phyloP scores from a whole-genome alignment of 1,140 invertebrate genomes.

The Rhynchophorus ferrugineus region DNA sequence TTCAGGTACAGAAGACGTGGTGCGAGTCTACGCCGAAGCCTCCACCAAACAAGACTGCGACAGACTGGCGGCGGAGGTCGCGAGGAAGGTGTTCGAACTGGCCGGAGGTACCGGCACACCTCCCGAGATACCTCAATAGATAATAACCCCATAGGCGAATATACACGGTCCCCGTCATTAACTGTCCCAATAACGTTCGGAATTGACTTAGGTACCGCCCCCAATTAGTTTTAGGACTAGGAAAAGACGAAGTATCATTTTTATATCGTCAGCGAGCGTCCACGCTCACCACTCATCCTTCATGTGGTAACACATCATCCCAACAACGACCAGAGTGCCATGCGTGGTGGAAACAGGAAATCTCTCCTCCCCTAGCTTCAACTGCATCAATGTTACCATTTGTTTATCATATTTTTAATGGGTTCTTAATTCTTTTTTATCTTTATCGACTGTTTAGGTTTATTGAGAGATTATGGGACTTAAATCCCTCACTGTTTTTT shows the following conservation, averaged over 20 bases:
- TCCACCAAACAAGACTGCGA: slow-evolving; percentile 65
- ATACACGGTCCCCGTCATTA: background rate
- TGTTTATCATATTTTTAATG: too few relatives aligned
- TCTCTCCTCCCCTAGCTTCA: too few relatives aligned
- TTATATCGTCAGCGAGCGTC: too few relatives aligned
- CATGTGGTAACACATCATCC: background rate
- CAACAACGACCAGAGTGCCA: too few relatives aligned
- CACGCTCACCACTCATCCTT: background rate
- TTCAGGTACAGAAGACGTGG: slow-evolving; percentile 89
- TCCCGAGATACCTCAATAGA: slow-evolving; percentile 32
- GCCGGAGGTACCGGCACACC: slow-evolving; percentile 64
- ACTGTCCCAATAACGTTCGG: too few relatives aligned
- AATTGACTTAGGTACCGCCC: background rate
- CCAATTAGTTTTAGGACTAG: background rate
- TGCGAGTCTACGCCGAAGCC: slow-evolving; percentile 94
- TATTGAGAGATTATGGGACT: too few relatives aligned
- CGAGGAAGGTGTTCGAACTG: slow-evolving; percentile 62
- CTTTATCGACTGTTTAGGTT: too few relatives aligned
- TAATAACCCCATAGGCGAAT: background rate
- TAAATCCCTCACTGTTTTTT: too few relatives aligned
- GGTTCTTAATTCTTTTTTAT: too few relatives aligned
- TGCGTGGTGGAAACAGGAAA: too few relatives aligned
- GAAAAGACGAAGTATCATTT: background rate
- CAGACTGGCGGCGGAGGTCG: slow-evolving; percentile 67
- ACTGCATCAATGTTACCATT: too few relatives aligned